A percentile compares a stretch with the other conserved stretches of the same genome.
Conservation (phyloP, 2,888 invertebrate genomes). For the Thereva nobilitata region DNA sequence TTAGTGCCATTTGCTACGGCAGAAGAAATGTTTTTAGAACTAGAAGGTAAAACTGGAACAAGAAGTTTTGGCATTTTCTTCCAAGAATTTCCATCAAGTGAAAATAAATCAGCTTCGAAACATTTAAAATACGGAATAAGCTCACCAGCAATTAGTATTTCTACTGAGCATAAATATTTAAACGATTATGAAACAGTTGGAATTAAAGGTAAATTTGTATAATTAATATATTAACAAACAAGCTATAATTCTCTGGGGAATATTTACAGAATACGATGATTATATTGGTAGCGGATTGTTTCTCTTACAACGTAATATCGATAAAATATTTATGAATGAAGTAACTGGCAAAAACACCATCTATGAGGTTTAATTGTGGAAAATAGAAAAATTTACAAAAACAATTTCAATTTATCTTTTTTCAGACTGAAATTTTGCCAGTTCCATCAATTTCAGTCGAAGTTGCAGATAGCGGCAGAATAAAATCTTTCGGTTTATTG, state of each 20-base stretch:
- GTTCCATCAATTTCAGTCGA: constrained; percentile 48
- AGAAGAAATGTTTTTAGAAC: constrained; percentile 46
- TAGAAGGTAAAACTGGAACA: constrained; percentile 48
- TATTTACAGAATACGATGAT: constrained; percentile 53
- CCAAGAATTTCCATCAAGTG: constrained; percentile 42
- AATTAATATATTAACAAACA: not conserved
- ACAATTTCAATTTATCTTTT: constrained; percentile 1
- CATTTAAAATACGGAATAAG: constrained; percentile 59
- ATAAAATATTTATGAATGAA: constrained; percentile 61
- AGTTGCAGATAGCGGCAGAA: constrained; percentile 46
- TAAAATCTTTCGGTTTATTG: constrained; percentile 49
- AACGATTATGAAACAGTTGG: constrained; percentile 52
- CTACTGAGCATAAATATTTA: constrained; percentile 53
- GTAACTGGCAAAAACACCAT: constrained; percentile 37
- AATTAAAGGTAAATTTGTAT: constrained; percentile 46
- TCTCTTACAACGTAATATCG: constrained; percentile 65
- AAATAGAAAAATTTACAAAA: not conserved
- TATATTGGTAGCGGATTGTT: constrained; percentile 62
- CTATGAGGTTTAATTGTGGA: constrained; percentile 40
- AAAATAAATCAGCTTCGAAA: constrained; percentile 45
- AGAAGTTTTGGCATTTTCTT: constrained; percentile 51
- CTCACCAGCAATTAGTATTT: constrained; percentile 53
- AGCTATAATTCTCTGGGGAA: constrained; percentile 35
- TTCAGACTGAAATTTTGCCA: constrained; percentile 46
- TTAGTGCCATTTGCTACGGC: constrained; percentile 43